Percentiles rank a stretch among this genome's conserved stretches.
Conservation (phyloP, 2,797 vertebrate species). For the Pteronotus mesoamericanus region DNA sequence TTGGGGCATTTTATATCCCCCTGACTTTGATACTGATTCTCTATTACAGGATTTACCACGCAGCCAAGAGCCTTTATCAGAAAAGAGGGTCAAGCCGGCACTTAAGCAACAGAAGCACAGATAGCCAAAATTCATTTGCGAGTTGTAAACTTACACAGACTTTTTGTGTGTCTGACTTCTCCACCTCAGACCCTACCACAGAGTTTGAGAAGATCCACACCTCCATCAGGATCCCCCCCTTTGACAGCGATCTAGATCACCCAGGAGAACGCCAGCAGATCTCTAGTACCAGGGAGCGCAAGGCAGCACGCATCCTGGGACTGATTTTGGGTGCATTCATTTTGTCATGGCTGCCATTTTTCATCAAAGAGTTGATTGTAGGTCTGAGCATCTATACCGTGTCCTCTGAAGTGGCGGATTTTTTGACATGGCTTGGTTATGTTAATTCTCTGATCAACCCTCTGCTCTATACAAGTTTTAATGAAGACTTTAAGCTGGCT, state of each 20-base stretch:
- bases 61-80: conserved; percentile 91
- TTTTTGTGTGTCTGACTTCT: conserved; percentile 88
- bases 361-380: conserved; percentile 90
- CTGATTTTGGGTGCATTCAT: conserved; percentile 93
- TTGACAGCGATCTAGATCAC: conserved; percentile 82
- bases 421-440: conserved; percentile 93
- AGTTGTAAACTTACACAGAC: conserved; percentile 87
- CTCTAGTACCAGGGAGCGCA: conserved; percentile 87
- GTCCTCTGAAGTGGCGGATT: conserved; percentile 85
- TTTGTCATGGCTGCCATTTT: conserved; percentile 93
- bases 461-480: conserved; percentile 93
- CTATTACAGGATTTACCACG: conserved; percentile 90
- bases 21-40: conserved; percentile 91
- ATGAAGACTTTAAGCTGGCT: conserved; percentile 92
- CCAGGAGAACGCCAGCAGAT: conserved; percentile 87
- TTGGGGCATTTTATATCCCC: conserved; percentile 92
- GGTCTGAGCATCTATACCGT: conserved; percentile 84
- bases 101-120: conserved; percentile 87
- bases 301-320: conserved; percentile 90
- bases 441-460: conserved; percentile 94
- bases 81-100: conserved; percentile 91
- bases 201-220: conserved; percentile 83
- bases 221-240: conserved; percentile 80
- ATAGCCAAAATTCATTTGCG: conserved; percentile 88
- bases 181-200: conserved; percentile 84